Base-by-base conservation (phyloP, 2,888 invertebrate species). In the Diarsia rubi region DNA sequence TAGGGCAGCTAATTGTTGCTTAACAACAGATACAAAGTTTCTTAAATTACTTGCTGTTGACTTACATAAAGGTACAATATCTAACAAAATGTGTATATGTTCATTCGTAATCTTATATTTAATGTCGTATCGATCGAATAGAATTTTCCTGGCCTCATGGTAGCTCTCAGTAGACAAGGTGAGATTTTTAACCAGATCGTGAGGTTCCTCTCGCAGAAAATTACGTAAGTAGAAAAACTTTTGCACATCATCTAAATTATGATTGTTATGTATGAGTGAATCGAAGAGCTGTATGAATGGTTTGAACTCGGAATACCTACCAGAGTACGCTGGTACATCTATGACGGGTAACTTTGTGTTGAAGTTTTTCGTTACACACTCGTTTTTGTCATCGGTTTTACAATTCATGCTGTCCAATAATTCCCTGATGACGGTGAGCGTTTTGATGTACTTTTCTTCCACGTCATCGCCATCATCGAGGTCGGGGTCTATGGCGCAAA, bases 141-240 rank as follows among this genome's bases (percentile, higher is more conserved):
- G n/a, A n/a, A n/a, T n/a, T n/a, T n/a, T n/a, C n/a, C n/a, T n/a
- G n/a, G n/a, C n/a, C n/a, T n/a, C n/a, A n/a, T n/a, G n/a, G n/a
- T n/a, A n/a, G n/a, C n/a, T n/a, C n/a, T n/a, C n/a, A n/a, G n/a
- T n/a, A n/a, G n/a, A n/a, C n/a, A 68, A 44, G 49, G 67, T 68
- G 67, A 44, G 67, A 24, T 68, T 68, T 57, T 68, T 68, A 21
- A 68, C 52, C n/a, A 67, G 42, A 67, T 68, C 67, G 44, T 68
- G 54, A 68, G 68, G 44, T 57, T 68, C 68, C 54, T 57, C 54
- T 57, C 8, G 24, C 9, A 68, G 68, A 21, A 68, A 68, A 57
- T 11, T 57, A n/a, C 57, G 68, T 27, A 68, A 14, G 31, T 57
- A 68, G 14, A 52, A 68, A 27, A 68, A 57, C 57, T 44, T 68